phyloP scores from a whole-genome alignment of 2,797 vertebrate genomes.

The Crocodylus rhombifer region DNA sequence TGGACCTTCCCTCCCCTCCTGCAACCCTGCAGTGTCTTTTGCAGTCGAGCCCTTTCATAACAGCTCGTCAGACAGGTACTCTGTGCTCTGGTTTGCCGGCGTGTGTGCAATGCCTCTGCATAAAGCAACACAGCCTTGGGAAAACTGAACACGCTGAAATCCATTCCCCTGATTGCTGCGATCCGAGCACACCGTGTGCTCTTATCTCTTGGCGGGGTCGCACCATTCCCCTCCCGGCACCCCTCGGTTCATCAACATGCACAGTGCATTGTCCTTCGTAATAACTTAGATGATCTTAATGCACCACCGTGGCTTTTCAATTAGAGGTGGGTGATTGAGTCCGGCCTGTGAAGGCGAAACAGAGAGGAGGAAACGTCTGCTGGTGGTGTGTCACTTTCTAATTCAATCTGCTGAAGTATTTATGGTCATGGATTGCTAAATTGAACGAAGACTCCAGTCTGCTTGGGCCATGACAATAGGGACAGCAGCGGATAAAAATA shows the following conservation, averaged over 20 bases:
- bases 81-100: neutral
- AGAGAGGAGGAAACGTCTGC: neutral
- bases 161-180: neutral
- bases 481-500: slow-evolving; percentile 60
- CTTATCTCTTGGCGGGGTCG: accelerated
- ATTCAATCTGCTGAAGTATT: slow-evolving; percentile 61
- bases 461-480: slow-evolving; percentile 66
- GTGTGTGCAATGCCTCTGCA: accelerated
- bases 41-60: accelerated
- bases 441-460: slow-evolving; percentile 17
- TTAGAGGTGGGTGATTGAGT: slow-evolving; percentile 50
- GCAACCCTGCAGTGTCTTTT: neutral
- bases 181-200: accelerated
- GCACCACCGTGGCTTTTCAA: slow-evolving; percentile 50
- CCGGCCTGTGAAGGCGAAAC: slow-evolving; percentile 33
- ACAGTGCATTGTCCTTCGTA: accelerated
- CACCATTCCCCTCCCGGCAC: neutral
- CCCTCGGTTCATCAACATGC: slow-evolving; percentile 48
- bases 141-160: neutral
- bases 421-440: slow-evolving; percentile 52
- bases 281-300: slow-evolving; percentile 43
- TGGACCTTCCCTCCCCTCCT: accelerated
- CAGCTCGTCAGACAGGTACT: accelerated
- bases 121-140: neutral
- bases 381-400: slow-evolving; percentile 29